Percentiles rank a stretch among this genome's conserved stretches.
Conservation (phyloP, 2,797 vertebrate genomes). For the Scyliorhinus canicula region DNA sequence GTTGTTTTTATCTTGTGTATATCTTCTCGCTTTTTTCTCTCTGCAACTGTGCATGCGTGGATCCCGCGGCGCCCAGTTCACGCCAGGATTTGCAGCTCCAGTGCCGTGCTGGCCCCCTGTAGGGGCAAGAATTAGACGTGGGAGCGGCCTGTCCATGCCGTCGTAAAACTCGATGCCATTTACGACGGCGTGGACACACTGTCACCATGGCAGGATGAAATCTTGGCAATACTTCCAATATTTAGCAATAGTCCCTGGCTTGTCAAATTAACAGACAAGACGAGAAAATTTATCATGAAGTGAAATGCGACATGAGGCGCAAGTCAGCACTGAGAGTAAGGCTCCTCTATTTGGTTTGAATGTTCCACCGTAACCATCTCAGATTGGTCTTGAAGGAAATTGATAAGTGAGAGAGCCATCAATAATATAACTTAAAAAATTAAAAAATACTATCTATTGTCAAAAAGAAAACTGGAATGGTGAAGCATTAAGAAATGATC, state of each 20-base stretch:
- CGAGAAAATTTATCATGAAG: background rate
- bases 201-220: no score
- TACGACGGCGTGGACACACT: no score
- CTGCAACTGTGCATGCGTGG: no score
- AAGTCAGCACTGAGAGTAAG: background rate
- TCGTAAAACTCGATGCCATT: no score
- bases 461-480: background rate
- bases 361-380: background rate
- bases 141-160: no score
- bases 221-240: background rate
- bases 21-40: no score
- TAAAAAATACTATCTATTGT: background rate
- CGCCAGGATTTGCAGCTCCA: no score
- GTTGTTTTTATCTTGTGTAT: no score
- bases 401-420: background rate
- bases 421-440: background rate
- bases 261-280: background rate
- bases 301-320: no score
- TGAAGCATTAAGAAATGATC: background rate
- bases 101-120: no score
- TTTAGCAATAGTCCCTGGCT: background rate
- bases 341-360: background rate
- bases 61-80: no score
- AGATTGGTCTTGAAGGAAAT: background rate
- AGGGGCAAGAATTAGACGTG: no score